Evolutionary conservation across 2,797 vertebrate species (phyloP), one percentile per base, ranked within the genome.

Genomic region (Rhinophrynus dorsalis): DNA sequence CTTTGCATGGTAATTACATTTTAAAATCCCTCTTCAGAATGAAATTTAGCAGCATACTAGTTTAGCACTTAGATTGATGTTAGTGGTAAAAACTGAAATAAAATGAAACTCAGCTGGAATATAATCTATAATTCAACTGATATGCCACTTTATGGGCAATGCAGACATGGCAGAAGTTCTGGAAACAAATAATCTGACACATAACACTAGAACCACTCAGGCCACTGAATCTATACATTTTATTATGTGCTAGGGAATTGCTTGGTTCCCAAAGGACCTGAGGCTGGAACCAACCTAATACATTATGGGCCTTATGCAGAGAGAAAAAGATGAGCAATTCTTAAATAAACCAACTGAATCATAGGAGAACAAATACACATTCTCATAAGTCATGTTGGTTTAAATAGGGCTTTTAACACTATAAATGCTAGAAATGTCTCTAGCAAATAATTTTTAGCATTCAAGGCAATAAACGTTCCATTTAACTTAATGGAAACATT

Each of bases 1-100:
- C 12, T 40, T 51, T 40, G 45, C 15, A 51, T 51, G 24, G 24
- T 68, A 52, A 68, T 42, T 60, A 60, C 35, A 32, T 40, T 50
- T 40, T 21, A 51, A 59, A 40, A 24, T 42, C 18, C 48, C 26
- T 23, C 11, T 5, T 23, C 26, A 8, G 27, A 60, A 68, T 60
- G 40, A 40, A 44, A 30, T 24, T 24, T 51, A 60, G 27, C 45
- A 68, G 33, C 2, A 21, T n/a, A 24, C 4, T 29, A 2, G 17
- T 59, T 59, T 23, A 57, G n/a, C 42, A 58, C 23, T 45, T 18
- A 23, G 20, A 3, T 21, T 26, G 29, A 45, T 48, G 24, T 24
- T 38, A 47, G 26, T 37, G 21, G 9, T 67, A 26, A 50, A 50
- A 67, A 23, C 3, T 21, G 24, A 50, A 50, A 50, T 11, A 24